Base-by-base conservation (phyloP, 2,113 vertebrate species). In the Labeo rohita region DNA sequence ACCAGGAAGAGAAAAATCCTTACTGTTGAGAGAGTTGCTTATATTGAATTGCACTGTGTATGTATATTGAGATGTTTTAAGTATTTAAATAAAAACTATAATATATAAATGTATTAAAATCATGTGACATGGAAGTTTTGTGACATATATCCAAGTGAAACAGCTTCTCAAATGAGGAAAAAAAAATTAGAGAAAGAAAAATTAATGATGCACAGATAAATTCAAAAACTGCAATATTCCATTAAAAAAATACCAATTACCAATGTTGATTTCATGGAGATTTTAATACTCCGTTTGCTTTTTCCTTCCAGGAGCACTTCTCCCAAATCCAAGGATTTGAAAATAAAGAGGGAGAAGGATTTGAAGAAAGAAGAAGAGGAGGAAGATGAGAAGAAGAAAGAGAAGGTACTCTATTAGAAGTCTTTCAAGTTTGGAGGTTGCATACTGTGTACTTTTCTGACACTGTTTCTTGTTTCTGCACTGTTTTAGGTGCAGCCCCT, bases 351-450 rank as follows among this genome's bases (percentile, higher is more conserved):
- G 89, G 97, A 99, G 3, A 96, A 94, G 89, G 96, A 98, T 66
- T 89, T 93, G 0, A 97, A 96, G 90, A 95, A 94, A 83, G 96
- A 98, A 36, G 98, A 99, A 3, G 98, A 99, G 4, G 96, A 98
- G 9, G 94, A 93, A 2, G 92, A 95, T 3, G 96, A 96, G 86
- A 98, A 97, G 86, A 96, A 94, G 85, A 96, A 95, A 89, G 95
- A 96, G 10, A 99, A 99, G 95, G 92, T 94, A 80, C 3, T 8
- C 54, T 11, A 21, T 89, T 18, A 70, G 11, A 68, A 11, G 36
- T 23, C 28, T 1, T 74, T 87, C 1, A 2, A 12, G 16, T 89
- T 16, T 43, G 8, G 9, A 15, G 52, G 85, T 54, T 74, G 18
- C 80, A 0, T 78, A 80, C 88, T 47, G 59, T 3, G 8, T 28